Percentiles rank a stretch among this genome's conserved stretches.
Conservation (phyloP, 2,797 vertebrate species). For the Rhinogobio ventralis region DNA sequence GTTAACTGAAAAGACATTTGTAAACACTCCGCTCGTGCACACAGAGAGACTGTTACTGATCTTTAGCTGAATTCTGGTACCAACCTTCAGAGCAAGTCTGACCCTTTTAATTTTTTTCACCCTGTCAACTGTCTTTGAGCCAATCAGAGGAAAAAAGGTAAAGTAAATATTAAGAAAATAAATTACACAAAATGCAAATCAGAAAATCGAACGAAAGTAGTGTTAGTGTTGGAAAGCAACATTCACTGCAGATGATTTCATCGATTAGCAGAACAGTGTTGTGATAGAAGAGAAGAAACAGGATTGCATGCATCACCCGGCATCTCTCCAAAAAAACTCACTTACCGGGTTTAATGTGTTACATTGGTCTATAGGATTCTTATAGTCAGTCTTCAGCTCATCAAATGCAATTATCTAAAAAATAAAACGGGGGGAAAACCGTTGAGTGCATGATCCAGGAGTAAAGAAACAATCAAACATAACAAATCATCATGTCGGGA, state of each 20-base stretch:
- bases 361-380: constrained; percentile 99
- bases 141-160: constrained; percentile 81
- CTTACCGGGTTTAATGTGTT: constrained; percentile 99
- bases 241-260: constrained; percentile 87
- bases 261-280: constrained; percentile 82
- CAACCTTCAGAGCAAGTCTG: constrained; percentile 99
- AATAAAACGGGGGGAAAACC: background rate
- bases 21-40: constrained; percentile 84
- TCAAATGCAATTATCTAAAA: constrained; percentile 98
- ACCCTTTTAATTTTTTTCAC: constrained; percentile 99
- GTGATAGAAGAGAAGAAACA: constrained; percentile 53
- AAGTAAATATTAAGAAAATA: constrained; percentile 78
- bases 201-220: constrained; percentile 78
- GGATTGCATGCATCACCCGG: constrained; percentile 47
- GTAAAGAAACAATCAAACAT: background rate
- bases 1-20: constrained; percentile 87
- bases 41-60: constrained; percentile 80
- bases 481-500: background rate
- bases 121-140: constrained; percentile 99
- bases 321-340: constrained; percentile 50
- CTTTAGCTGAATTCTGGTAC: constrained; percentile 91
- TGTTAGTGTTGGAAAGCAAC: constrained; percentile 92
- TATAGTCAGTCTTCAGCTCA: constrained; percentile 99
- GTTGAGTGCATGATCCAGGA: background rate
- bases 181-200: constrained; percentile 89